phyloP scores from a whole-genome alignment of 1,140 invertebrate genomes.

The Macrostomum lignano region DNA sequence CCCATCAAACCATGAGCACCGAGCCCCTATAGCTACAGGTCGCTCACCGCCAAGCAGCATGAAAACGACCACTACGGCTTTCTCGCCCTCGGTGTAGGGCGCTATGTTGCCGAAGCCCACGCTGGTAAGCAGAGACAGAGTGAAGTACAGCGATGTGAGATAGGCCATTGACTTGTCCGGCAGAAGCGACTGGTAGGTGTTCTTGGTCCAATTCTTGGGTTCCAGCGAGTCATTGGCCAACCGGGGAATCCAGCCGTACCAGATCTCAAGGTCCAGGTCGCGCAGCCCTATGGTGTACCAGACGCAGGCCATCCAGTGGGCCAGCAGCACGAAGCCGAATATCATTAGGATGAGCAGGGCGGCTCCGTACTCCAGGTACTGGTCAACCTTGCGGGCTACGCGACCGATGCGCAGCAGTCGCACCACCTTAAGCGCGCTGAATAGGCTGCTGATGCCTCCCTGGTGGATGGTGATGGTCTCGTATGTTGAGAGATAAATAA shows the following conservation, averaged over 20 bases:
- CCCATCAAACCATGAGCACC: no score
- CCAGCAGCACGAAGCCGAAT: slow-evolving; percentile 25
- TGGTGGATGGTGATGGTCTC: no score
- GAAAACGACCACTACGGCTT: slow-evolving; percentile 81
- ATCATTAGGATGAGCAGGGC: slow-evolving; percentile 89
- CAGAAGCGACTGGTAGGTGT: not conserved
- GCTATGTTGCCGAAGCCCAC: slow-evolving; percentile 98
- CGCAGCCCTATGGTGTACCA: slow-evolving; percentile 39
- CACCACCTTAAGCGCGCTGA: slow-evolving; percentile 93
- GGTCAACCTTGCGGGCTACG: slow-evolving; percentile 87
- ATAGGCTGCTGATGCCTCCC: slow-evolving; percentile 84
- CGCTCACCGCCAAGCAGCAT: slow-evolving; percentile 99
- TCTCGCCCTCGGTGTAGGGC: slow-evolving; percentile 92
- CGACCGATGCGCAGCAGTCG: slow-evolving; percentile 68
- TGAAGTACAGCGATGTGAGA: slow-evolving; percentile 89
- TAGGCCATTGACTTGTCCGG: slow-evolving; percentile 34
- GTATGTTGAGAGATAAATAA: no score
- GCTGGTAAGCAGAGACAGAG: slow-evolving; percentile 98
- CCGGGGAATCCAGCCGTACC: slow-evolving; percentile 29
- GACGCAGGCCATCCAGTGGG: slow-evolving; percentile 55
- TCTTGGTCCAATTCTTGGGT: slow-evolving; percentile 30
- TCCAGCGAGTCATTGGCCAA: slow-evolving; percentile 61
- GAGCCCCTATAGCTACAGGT: no score
- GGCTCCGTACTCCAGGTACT: slow-evolving; percentile 94
- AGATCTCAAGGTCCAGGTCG: slow-evolving; percentile 13